Evolutionary conservation across 2,888 invertebrate genomes (phyloP).

Genomic region (Stenodera caucasica): DNA sequence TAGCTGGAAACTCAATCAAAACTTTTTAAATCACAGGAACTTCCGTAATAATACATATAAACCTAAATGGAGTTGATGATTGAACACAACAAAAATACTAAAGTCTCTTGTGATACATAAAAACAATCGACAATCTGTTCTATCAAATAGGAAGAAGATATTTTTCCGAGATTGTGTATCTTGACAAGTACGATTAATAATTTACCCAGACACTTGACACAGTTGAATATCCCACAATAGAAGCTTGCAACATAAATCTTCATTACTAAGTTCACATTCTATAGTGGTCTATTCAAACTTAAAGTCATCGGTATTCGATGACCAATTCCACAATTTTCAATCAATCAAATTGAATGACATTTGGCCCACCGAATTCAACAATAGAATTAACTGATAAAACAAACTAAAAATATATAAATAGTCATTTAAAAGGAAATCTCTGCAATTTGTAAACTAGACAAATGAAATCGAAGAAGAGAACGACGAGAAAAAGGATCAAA

Average conservation of each 20-base stretch:
- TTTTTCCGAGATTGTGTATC: background rate
- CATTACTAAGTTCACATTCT: background rate
- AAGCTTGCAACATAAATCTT: background rate
- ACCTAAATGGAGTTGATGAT: background rate
- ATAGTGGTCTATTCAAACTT: background rate
- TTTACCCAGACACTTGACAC: background rate
- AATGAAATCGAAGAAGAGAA: background rate
- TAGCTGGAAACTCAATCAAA: background rate
- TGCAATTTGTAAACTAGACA: background rate
- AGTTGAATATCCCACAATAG: background rate
- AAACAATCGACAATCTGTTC: too few species aligned
- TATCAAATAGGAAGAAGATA: too few species aligned
- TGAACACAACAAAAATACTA: background rate
- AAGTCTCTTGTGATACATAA: too few species aligned
- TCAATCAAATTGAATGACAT: background rate
- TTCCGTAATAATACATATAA: too few species aligned
- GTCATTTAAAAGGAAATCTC: background rate
- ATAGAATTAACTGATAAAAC: too few species aligned
- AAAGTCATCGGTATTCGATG: background rate
- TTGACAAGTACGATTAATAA: conserved; percentile 3
- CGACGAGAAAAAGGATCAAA: background rate
- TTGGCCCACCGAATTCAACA: too few species aligned
- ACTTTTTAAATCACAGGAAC: background rate
- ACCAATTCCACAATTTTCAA: background rate
- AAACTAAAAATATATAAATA: too few species aligned